Evolutionary conservation across 2,113 vertebrate genomes (phyloP), one percentile per base, ranked within the genome.

Genomic region (Pollachius pollachius): DNA sequence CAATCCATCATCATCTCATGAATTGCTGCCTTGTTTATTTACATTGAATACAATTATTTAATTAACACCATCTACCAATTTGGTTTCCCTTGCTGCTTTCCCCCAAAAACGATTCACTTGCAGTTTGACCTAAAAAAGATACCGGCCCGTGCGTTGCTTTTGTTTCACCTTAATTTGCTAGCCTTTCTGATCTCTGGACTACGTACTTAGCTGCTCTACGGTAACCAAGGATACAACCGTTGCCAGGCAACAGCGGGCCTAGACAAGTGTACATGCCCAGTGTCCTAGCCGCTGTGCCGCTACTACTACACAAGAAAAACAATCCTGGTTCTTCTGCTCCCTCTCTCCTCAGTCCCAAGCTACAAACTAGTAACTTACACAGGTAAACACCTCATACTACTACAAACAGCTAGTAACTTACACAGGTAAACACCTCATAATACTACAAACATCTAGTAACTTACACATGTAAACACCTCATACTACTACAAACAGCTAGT

Each of bases 171-270:
- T 91, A 83, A 90, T 82, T 83, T 83, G 87, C 60, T 81, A 82
- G 81, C 80, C 78, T 72, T 80, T 79, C 79, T 74, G 77, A 84
- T 86, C 90, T 90, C 86, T 80, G 84, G 81, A 86, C 87, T 85
- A 89, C 83, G 77, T 82, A 88, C 78, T 84, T 83, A 66, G 84
- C 85, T 86, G 85, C 89, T 90, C 83, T 73, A 83, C 82, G 80
- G 89, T 91, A 87, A 88, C 89, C 91, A 89, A 83, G 90, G 91
- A 88, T 87, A 93, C 91, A 84, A 88, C 80, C 78, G 90, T 92
- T 92, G 90, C 92, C 80, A 86, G 86, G 92, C 92, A 92, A 93
- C 91, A 84, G 76, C 79, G 84, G 88, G 83, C 86, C 84, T 67
- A 78, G 74, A 88, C 85, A 82, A 82, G 87, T 85, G 83, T 85